Evolutionary conservation across 2,888 invertebrate species (phyloP).

Genomic region (Pinctada fucata): DNA sequence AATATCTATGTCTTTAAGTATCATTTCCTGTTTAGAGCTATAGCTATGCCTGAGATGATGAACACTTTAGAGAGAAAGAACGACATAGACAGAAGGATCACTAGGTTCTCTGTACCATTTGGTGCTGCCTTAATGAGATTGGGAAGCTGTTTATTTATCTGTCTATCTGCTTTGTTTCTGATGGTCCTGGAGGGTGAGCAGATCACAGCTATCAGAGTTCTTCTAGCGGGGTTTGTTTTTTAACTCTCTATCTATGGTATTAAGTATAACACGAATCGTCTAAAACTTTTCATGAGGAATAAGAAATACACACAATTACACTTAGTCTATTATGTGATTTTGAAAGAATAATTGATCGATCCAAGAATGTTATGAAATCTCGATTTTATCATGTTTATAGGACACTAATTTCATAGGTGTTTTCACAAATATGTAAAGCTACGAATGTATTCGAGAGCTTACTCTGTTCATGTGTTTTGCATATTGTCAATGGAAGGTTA

Average conservation of each 20-base stretch:
- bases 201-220: not conserved
- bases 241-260: not conserved
- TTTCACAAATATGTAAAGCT: too few species aligned
- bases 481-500: too few species aligned
- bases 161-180: slow-evolving; percentile 54
- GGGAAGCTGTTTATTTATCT: slow-evolving; percentile 61
- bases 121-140: slow-evolving; percentile 56
- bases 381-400: too few species aligned
- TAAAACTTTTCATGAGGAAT: not conserved
- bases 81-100: slow-evolving; percentile 48
- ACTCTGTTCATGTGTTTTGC: too few species aligned
- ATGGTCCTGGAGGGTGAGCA: slow-evolving; percentile 44
- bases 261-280: not conserved
- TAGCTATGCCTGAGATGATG: slow-evolving; percentile 59
- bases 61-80: slow-evolving; percentile 48
- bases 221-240: slow-evolving; percentile 13
- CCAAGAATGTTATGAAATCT: too few species aligned
- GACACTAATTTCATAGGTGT: too few species aligned
- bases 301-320: too few species aligned
- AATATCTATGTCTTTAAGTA: too few species aligned
- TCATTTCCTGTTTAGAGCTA: slow-evolving; percentile 41
- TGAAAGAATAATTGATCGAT: too few species aligned
- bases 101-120: slow-evolving; percentile 59
- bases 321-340: too few species aligned
- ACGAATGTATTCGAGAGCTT: too few species aligned